Evolutionary conservation across 1,140 invertebrate genomes (phyloP), one percentile per base, ranked within the genome.

Genomic region (Drosophila ananassae): DNA sequence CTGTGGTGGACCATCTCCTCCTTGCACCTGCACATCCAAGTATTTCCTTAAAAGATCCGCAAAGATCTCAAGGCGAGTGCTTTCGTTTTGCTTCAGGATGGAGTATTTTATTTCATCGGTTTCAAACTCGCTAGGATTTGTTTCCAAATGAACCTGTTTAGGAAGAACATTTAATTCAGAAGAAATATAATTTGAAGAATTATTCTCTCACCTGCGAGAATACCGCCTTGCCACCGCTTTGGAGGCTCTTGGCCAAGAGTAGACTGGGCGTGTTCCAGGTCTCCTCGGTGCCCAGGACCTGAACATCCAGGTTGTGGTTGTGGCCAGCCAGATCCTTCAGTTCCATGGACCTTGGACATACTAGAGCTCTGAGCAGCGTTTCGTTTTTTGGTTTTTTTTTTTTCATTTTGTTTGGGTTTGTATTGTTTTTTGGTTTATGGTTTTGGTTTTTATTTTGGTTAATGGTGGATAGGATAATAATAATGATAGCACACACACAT

Each of bases 211-310:
- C 95, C 93, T 97, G 96, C 2, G 96, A 97, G 81, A 98, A 97
- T 3, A 98, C 94, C 2, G 95, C 95, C 68, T 94, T 94, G 17
- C 96, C 96, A 9, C 93, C 93, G 21, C 93, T 94, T 37, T 91
- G 93, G 8, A 93, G 90, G 60, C 95, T 93, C 17, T 93, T 94
- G 1, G 96, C 96, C 24, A 96, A 92, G 50, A 97, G 92, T 50
- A 98, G 93, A 67, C 96, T 96, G 1, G 96, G 96, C 3, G 96
- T 97, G 34, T 97, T 95, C 95, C 96, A 97, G 0, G 96, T 97
- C 90, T 97, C 96, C 82, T 97, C 96, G 0, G 94, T 95, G 0
- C 96, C 96, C 30, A 98, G 90, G 12, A 97, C 94, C 84, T 95
- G 94, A 1, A 97, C 94, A 47, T 95, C 93, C 51, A 97, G 92